Evolutionary conservation across 2,888 invertebrate species (phyloP), one percentile per base, ranked within the genome.

Genomic region (Dione vanillae): DNA sequence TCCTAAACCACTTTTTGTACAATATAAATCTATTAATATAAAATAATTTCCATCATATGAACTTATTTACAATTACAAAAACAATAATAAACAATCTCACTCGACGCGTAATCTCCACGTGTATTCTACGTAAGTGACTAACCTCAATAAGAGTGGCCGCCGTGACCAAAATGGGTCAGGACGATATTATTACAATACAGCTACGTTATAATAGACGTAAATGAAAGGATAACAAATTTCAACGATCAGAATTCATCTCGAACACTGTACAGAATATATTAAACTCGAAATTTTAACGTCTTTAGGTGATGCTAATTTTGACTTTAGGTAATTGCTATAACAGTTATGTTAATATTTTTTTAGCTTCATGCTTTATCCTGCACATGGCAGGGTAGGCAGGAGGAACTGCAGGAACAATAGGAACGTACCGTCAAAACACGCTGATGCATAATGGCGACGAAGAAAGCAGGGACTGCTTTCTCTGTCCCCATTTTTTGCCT

Each of bases 131-230:
- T 40, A 56, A 54, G 16, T 16, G 37, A 56, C 7, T 11, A 56
- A 37, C 16, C 12, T 40, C 37, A 2, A 56, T 40, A 56, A 16
- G 37, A n/a, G 14, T 56, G 37, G 56, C 16, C 16, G 37, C 35
- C 5, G 35, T n/a, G 35, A 54, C 10, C 54, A n/a, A 54, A 54
- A 37, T 54, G 37, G 54, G 16, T 54, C 54, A 54, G 37, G 54
- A 54, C 11, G 16, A 37, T 54, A 37, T 54, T 54, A 37, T 37
- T 54, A 54, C 16, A 16, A n/a, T 19, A 40, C 9, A 40, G 49
- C 49, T 19, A 2, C 49, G 19, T 49, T 49, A 49, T 49, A 49
- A 49, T 49, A 52, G 8, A 27, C 52, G n/a, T 8, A 2, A n/a
- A 52, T 27, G 27, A 14, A 14, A 52, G 14, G 27, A 52, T 27